Evolutionary conservation across 2,888 invertebrate genomes (phyloP).

Genomic region (Podotricha telesiphe): DNA sequence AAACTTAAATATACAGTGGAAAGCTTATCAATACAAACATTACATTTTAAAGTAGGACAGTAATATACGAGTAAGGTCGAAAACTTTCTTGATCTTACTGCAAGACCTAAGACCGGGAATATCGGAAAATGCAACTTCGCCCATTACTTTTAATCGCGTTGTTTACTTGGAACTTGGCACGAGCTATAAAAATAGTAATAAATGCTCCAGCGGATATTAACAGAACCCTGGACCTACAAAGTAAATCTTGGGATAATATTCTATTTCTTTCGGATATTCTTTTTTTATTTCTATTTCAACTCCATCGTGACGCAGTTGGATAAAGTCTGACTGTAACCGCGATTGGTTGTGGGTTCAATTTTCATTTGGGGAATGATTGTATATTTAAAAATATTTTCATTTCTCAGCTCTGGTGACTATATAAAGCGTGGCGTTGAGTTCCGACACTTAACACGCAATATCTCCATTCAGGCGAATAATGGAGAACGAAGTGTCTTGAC

Average conservation of each 20-base stretch:
- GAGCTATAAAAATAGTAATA: constrained; percentile 23
- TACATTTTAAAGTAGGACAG: constrained; percentile 12
- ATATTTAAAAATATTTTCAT: no score
- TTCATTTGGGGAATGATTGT: no score
- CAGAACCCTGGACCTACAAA: constrained; percentile 6
- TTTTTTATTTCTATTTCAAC: no score
- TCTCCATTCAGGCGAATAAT: no score
- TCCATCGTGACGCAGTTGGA: no score
- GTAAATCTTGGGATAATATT: not conserved
- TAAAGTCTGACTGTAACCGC: no score
- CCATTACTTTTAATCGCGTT: constrained; percentile 24
- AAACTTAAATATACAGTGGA: no score
- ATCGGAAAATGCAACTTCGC: constrained; percentile 22
- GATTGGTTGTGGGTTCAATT: no score
- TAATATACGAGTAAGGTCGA: constrained; percentile 5
- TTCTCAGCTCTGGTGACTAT: no score
- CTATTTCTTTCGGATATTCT: not conserved
- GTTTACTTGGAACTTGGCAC: constrained; percentile 18
- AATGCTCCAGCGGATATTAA: constrained; percentile 17
- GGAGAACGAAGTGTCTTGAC: no score
- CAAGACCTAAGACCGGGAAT: constrained; percentile 7
- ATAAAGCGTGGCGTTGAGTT: no score
- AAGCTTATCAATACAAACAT: not conserved
- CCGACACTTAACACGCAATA: no score
- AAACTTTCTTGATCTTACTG: not conserved